These are phyloP conservation scores for Cavia porcellus DNA, from an alignment of 2,113 vertebrate genomes.

Conservation along the genomic window DNA sequence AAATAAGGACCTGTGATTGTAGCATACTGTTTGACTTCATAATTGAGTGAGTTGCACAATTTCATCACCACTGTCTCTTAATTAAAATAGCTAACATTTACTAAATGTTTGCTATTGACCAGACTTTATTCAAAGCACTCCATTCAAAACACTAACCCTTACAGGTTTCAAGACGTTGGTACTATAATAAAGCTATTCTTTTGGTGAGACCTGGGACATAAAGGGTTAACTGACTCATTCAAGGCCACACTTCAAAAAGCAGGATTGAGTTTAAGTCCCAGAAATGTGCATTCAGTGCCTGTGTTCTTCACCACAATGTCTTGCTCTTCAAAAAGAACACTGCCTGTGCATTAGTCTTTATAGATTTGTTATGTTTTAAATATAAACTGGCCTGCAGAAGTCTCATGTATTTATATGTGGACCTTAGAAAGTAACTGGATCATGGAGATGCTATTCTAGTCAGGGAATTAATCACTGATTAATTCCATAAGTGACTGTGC, in stretches of 20 bases:
- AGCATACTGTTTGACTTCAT: neutral
- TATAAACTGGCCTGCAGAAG: neutral
- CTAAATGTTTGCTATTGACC: neutral
- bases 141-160: constrained; percentile 12
- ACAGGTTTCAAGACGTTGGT: neutral
- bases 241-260: neutral
- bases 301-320: neutral
- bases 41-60: neutral
- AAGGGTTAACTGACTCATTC: neutral
- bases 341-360: neutral
- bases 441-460: neutral
- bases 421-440: neutral
- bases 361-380: neutral
- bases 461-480: neutral
- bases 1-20: neutral
- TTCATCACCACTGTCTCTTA: constrained; percentile 28
- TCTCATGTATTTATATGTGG: neutral
- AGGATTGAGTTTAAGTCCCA: neutral
- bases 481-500: neutral
- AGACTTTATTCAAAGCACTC: neutral
- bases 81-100: constrained; percentile 3
- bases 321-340: neutral
- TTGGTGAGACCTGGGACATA: neutral
- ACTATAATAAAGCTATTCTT: neutral
- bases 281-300: neutral